Evolutionary conservation across 2,888 invertebrate species (phyloP), one percentile per base, ranked within the genome.

Genomic region (Sclerodermus sp.): DNA sequence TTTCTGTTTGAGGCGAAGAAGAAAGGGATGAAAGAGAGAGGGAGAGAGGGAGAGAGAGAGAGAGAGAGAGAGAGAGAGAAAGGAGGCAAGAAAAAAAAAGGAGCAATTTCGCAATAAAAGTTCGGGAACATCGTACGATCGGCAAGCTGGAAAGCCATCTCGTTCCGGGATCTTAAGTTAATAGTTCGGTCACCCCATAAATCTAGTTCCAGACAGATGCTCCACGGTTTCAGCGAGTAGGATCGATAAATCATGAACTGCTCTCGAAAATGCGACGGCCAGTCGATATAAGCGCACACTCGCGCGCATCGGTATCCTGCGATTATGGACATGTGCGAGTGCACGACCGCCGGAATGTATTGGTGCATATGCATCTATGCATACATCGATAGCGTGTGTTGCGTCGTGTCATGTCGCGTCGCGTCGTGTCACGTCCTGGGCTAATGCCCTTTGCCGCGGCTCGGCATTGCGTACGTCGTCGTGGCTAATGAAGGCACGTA

Each of bases 401-500:
- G 3, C 23, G 23, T 5, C 8, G 23, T 23, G 23, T 23, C 8
- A 23, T 23, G 4, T 23, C 4, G 8, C 8, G 8, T 5, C 23
- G 23, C 4, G 8, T 23, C 23, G 23, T 8, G 8, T 57, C 62
- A 63, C 55, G 58, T 57, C 37, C 51, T 49, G 40, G 55, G 49
- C 51, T 64, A 64, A 63, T 63, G 64, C 58, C 62, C 62, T 63
- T 58, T 58, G 50, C 49, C 62, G 47, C 51, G 31, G 49, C 34
- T 29, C 41, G 43, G 16, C 31, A 53, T 52, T 56, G 38, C 58
- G 54, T 49, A 54, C 42, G 49, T 55, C 42, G 50, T 50, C 54
- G 47, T 37, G 44, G 49, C 55, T 63, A 63, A 63, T 62, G 55
- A 65, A 64, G 63, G 57, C 62, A 65, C 62, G 62, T 62, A 53